Base-by-base conservation (phyloP, 2,888 invertebrate species). In the Heliconius sara region DNA sequence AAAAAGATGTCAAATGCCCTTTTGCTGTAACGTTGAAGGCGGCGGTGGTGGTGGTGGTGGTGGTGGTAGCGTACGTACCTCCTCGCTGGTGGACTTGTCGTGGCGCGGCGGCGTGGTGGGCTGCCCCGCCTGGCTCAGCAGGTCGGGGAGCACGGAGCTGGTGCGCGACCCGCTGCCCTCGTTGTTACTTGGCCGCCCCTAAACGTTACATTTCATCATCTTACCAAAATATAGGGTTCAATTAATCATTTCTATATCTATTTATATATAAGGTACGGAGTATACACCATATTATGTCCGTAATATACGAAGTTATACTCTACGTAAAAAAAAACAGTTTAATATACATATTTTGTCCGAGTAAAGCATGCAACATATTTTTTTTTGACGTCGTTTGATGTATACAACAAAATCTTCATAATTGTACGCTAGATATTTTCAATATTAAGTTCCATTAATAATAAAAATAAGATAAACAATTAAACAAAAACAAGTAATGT, bases 81-180 rank as follows among this genome's bases (percentile, higher is more conserved):
- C 99, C 94, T 99, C 99, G 90, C 98, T 98, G 87, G 98, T 98
- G 85, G 98, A 97, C 92, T 99, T 99, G 95, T 99, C 99, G 90
- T 97, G 98, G 77, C 99, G 96, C 86, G 98, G 97, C 81, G 98
- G 98, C 60, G 98, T 98, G 85, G 98, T 98, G 82, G 97, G 97
- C 90, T 97, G 97, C 80, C 97, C 97, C 81, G 97, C 97, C 95
- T 98, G 98, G 90, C 99, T 99, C 85, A 99, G 96, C 86, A 99
- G 96, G 95, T 99, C 99, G 78, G 99, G 99, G 85, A 99, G 96
- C 79, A 99, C 99, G 78, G 98, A 98, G 95, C 98, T 98, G 84
- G 98, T 98, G 84, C 98, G 96, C 47, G 98, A 97, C 84, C 97
- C 96, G 87, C 96, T 95, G 88, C 96, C 95, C 89, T 96, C 95